Evolutionary conservation across 2,113 vertebrate genomes (phyloP).

Genomic region (Meleagris gallopavo): DNA sequence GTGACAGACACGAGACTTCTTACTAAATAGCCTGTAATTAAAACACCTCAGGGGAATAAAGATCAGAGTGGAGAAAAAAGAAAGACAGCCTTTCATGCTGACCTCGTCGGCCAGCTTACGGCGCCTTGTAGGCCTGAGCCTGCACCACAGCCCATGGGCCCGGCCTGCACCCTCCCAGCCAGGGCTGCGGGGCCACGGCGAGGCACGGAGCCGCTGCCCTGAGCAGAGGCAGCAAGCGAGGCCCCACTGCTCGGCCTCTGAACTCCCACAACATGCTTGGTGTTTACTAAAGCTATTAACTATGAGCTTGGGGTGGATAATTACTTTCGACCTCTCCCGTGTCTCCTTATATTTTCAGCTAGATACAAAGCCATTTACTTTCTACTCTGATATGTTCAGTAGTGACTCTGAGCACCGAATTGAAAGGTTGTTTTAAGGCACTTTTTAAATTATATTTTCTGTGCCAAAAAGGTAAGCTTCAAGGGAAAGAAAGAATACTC

Average conservation of each 20-base stretch:
- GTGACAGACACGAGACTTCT: neutral
- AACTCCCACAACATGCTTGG: neutral
- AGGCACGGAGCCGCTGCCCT: neutral
- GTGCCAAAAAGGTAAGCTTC: neutral
- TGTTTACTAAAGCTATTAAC: neutral
- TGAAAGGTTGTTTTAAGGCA: neutral
- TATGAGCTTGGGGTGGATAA: neutral
- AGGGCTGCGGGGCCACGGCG: too few species aligned
- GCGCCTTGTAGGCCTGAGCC: fast-evolving
- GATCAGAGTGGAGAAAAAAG: neutral
- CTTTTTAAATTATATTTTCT: neutral
- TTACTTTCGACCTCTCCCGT: neutral
- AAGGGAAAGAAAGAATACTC: neutral
- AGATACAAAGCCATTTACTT: neutral
- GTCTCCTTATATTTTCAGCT: neutral
- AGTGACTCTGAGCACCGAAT: neutral
- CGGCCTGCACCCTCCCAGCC: too few species aligned
- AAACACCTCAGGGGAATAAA: neutral
- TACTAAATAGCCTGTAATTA: neutral
- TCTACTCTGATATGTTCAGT: neutral
- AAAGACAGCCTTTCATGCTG: neutral
- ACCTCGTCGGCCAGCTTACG: fast-evolving
- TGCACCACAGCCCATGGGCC: neutral
- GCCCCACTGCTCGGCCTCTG: neutral
- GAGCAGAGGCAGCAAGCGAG: neutral